phyloP scores from a whole-genome alignment of 2,888 invertebrate species.

The Coelinius sp. region DNA sequence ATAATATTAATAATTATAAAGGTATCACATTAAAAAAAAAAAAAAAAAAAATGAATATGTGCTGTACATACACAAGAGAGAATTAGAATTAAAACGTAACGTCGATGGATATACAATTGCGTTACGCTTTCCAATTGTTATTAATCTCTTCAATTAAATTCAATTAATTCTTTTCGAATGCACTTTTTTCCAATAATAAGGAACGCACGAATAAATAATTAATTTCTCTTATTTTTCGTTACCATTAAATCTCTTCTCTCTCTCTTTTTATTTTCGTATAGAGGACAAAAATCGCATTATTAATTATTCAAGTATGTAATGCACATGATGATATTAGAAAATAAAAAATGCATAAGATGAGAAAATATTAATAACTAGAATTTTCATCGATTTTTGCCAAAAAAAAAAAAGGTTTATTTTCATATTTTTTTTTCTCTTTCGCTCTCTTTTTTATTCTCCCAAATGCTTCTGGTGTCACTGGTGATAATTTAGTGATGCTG shows the following conservation, averaged over 20 bases:
- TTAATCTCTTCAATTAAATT: constrained; percentile 15
- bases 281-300: constrained; percentile 41
- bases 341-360: constrained; percentile 1
- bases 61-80: constrained; percentile 62
- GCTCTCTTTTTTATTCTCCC: constrained; percentile 40
- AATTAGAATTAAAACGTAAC: background rate
- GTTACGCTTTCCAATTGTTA: constrained; percentile 23
- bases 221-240: constrained; percentile 28
- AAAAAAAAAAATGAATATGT: constrained; percentile 48
- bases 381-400: constrained; percentile 38
- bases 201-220: constrained; percentile 25
- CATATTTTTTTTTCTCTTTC: constrained; percentile 48
- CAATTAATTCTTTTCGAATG: constrained; percentile 36
- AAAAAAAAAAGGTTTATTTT: constrained; percentile 48
- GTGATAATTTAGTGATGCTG: constrained; percentile 36
- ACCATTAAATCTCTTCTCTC: constrained; percentile 20
- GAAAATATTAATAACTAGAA: background rate
- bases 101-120: constrained; percentile 5
- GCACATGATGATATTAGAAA: constrained; percentile 30
- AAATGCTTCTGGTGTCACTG: too few relatives aligned
- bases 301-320: constrained; percentile 36
- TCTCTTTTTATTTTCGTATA: constrained; percentile 39
- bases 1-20: constrained; percentile 53
- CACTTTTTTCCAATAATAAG: constrained; percentile 43
- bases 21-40: constrained; percentile 69